phyloP scores from a whole-genome alignment of 2,797 vertebrate genomes.

The Darevskia mixta region DNA sequence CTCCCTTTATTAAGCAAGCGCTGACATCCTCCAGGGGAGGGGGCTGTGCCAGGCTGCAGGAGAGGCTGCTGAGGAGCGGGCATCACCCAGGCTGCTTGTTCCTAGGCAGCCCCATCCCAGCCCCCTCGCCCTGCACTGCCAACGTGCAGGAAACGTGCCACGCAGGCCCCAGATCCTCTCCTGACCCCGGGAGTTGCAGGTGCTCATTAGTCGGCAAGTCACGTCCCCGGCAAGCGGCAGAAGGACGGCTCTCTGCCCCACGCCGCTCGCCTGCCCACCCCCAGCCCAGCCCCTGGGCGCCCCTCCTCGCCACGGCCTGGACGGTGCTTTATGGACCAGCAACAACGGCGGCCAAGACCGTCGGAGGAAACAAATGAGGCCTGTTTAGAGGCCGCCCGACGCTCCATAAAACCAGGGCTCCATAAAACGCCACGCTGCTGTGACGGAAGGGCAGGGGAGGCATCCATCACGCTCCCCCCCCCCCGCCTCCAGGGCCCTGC shows the following conservation, averaged over 20 bases:
- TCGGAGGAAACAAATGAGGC: not conserved
- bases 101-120: not conserved
- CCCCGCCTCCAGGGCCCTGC: not conserved
- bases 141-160: not conserved
- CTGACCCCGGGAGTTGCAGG: not conserved
- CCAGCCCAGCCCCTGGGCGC: not conserved
- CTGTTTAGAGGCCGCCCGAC: not conserved
- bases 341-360: not conserved
- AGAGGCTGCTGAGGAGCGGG: not conserved
- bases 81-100: not conserved
- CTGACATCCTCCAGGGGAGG: not conserved
- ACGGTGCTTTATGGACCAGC: not conserved
- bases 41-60: not conserved
- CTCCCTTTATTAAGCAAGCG: no score
- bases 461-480: not conserved
- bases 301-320: not conserved
- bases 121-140: not conserved
- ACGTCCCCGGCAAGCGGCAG: not conserved
- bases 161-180: not conserved
- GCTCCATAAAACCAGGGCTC: not conserved
- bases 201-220: not conserved
- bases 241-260: no score
- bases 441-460: conserved; percentile 36
- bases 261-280: not conserved
- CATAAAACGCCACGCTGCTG: conserved; percentile 23